Percentiles rank a stretch among this genome's conserved stretches.
These are phyloP conservation scores for Physella acuta DNA, from an alignment of 1,140 invertebrate genomes.

Conservation along the genomic window DNA sequence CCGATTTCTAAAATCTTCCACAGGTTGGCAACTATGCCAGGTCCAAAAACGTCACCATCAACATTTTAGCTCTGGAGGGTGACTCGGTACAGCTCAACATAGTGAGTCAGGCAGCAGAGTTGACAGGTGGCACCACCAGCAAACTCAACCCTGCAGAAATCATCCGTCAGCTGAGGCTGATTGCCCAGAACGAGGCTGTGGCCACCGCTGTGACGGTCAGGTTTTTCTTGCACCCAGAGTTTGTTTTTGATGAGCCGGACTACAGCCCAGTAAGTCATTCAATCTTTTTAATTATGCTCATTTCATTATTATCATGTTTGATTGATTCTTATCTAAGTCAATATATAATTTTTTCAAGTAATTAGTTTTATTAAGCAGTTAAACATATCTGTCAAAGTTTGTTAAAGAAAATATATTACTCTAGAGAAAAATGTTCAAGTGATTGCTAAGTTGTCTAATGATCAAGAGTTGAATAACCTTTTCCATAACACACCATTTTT, in stretches of 20 bases:
- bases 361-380: too few relatives aligned
- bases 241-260: constrained; percentile 46
- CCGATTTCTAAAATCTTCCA: constrained; percentile 9
- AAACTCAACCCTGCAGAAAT: constrained; percentile 50
- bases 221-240: constrained; percentile 43
- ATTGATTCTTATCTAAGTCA: not conserved
- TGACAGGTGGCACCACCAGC: constrained; percentile 49
- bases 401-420: too few relatives aligned
- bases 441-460: too few relatives aligned
- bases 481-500: too few relatives aligned
- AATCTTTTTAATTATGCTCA: too few relatives aligned
- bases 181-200: constrained; percentile 51
- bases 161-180: constrained; percentile 45
- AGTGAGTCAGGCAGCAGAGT: constrained; percentile 42
- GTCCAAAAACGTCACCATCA: constrained; percentile 44
- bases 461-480: too few relatives aligned
- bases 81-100: constrained; percentile 39
- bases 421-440: too few relatives aligned
- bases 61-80: constrained; percentile 49
- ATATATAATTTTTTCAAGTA: not conserved
- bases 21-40: constrained; percentile 50
- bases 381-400: too few relatives aligned
- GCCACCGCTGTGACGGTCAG: constrained; percentile 46
- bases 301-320: not conserved
- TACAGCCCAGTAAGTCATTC: constrained; percentile 39